Conservation (phyloP, 2,888 invertebrate species). For the Drosophila rellima region DNA sequence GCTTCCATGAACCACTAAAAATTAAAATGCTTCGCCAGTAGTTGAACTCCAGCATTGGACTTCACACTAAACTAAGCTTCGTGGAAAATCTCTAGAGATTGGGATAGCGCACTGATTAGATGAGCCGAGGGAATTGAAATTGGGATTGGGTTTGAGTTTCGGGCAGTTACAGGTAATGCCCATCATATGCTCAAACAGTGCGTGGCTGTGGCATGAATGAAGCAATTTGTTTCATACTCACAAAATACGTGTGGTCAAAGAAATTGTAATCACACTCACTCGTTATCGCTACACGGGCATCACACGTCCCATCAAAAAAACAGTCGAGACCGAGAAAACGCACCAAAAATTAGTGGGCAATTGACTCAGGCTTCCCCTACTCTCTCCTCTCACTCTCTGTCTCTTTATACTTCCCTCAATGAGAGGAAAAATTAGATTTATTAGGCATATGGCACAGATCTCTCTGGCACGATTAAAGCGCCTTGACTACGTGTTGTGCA, state of each 20-base stretch:
- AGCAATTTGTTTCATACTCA: conserved; percentile 69
- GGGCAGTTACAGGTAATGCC: conserved; percentile 48
- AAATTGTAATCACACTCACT: conserved; percentile 39
- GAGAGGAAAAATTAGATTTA: conserved; percentile 66
- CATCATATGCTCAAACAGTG: conserved; percentile 35
- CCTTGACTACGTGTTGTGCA: conserved; percentile 65
- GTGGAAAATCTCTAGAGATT: conserved; percentile 47
- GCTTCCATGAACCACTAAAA: conserved; percentile 66
- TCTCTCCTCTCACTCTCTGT: not conserved
- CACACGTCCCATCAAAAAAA: conserved; percentile 54
- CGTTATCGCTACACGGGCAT: conserved; percentile 52
- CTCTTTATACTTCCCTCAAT: not conserved
- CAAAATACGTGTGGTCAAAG: conserved; percentile 57
- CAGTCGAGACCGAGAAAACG: conserved; percentile 65
- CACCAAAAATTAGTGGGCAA: conserved; percentile 75
- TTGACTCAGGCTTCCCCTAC: conserved; percentile 42
- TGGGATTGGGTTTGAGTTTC: not conserved
- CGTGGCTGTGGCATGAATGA: conserved; percentile 59
- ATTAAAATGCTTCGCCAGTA: conserved; percentile 75
- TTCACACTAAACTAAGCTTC: conserved; percentile 41
- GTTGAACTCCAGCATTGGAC: conserved; percentile 38
- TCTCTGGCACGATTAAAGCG: conserved; percentile 57
- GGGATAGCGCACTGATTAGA: conserved; percentile 58
- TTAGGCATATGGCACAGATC: conserved; percentile 75
- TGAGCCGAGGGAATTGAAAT: conserved; percentile 18